Conservation (phyloP, 2,797 vertebrate species). For the Chaetodon trifasciatus region DNA sequence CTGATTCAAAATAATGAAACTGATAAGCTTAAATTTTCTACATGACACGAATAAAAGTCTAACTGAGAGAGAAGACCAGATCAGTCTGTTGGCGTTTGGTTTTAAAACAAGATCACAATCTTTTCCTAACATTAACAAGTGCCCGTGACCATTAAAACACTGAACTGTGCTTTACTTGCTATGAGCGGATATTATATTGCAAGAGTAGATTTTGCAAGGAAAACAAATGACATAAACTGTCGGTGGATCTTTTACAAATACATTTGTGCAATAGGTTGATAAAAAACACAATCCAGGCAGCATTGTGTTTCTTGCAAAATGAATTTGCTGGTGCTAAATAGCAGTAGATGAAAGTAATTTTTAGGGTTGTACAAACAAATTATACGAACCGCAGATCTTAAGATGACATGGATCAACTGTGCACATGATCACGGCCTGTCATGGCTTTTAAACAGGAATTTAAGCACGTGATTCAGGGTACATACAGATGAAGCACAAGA, state of each 20-base stretch:
- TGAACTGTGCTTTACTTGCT: not conserved
- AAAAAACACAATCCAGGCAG: not conserved
- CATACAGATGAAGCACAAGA: not conserved
- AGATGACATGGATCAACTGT: not conserved
- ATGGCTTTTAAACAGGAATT: no score
- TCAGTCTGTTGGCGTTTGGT: not conserved
- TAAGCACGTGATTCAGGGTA: not conserved
- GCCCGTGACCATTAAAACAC: not conserved
- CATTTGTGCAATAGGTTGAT: not conserved
- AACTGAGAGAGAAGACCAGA: no score
- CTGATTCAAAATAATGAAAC: not conserved
- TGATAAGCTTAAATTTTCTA: not conserved
- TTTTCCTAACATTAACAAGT: not conserved
- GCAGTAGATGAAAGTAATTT: not conserved
- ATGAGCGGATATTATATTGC: not conserved
- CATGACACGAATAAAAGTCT: not conserved
- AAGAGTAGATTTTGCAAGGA: not conserved
- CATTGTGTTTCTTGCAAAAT: not conserved
- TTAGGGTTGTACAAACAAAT: not conserved
- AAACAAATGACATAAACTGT: not conserved
- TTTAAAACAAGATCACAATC: not conserved
- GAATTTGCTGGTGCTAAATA: not conserved
- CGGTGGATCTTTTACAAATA: conserved; percentile 6
- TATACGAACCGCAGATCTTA: not conserved
- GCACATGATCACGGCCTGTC: not conserved